A percentile compares a stretch with the other conserved stretches of the same genome.
phyloP scores from a whole-genome alignment of 2,888 invertebrate genomes.

The Tholera decimalis region DNA sequence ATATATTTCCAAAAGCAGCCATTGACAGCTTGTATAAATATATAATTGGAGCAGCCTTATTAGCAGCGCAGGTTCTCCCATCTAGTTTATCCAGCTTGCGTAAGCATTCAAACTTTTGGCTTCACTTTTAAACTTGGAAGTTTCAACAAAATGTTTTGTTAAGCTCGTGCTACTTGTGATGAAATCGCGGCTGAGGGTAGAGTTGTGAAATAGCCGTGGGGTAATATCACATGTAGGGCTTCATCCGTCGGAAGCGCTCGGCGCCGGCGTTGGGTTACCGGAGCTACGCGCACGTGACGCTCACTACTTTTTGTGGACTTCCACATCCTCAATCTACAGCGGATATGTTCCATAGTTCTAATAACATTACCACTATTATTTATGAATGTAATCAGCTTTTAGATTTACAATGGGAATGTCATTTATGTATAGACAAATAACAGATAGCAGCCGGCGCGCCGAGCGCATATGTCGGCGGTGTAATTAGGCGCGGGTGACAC shows the following conservation, averaged over 20 bases:
- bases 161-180: conserved; percentile 25
- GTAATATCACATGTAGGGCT: conserved; percentile 75
- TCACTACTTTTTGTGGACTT: conserved; percentile 77
- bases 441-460: conserved; percentile 68
- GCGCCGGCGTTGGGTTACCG: conserved; percentile 79
- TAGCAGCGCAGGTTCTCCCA: conserved; percentile 3
- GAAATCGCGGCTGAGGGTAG: conserved; percentile 29
- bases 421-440: conserved; percentile 51
- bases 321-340: conserved; percentile 75
- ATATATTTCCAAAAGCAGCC: conserved; percentile 42
- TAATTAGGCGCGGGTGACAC: conserved; percentile 74
- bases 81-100: conserved; percentile 16
- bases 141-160: conserved; percentile 42
- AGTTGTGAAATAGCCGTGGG: conserved; percentile 62
- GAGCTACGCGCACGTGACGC: conserved; percentile 81
- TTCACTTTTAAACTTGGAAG: conserved; percentile 33
- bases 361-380: conserved; percentile 44
- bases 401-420: conserved; percentile 19
- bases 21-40: conserved; percentile 2
- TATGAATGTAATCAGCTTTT: conserved; percentile 23
- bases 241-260: conserved; percentile 84
- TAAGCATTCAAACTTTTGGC: conserved; percentile 29
- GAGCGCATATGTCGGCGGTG: conserved; percentile 76
- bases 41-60: conserved; percentile 14
- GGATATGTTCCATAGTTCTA: conserved; percentile 66